phyloP scores from a whole-genome alignment of 2,888 invertebrate species.

The Limnephilus rhombicus region DNA sequence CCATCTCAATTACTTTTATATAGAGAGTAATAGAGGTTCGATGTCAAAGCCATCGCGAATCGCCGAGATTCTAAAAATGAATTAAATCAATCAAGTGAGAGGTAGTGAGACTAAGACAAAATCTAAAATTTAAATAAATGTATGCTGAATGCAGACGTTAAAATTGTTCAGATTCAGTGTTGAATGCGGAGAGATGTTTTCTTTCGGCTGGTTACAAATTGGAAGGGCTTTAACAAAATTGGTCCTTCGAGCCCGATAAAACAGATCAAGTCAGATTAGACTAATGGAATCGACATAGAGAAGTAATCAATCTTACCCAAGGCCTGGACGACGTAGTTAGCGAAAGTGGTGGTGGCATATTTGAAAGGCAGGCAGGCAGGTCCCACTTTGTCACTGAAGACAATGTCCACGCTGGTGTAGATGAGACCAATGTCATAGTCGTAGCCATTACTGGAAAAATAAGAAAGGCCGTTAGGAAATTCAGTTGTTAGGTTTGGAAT shows the following conservation, averaged over 20 bases:
- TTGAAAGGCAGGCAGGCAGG: constrained; percentile 83
- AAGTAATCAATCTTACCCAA: constrained; percentile 71
- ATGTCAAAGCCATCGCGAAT: too few species aligned
- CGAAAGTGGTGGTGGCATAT: constrained; percentile 69
- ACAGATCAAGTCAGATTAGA: not conserved
- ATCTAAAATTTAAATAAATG: too few species aligned
- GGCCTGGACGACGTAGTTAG: constrained; percentile 71
- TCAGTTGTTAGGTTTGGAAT: not conserved
- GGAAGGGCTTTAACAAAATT: not conserved
- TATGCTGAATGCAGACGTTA: too few species aligned
- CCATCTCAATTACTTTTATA: too few species aligned
- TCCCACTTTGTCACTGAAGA: constrained; percentile 76
- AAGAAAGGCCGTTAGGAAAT: not conserved
- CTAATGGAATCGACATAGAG: not conserved
- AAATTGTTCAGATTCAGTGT: too few species aligned
- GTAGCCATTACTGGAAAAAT: constrained; percentile 69
- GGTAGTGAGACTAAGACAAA: too few species aligned
- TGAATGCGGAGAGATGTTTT: too few species aligned
- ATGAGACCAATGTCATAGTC: constrained; percentile 79
- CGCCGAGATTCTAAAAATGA: too few species aligned
- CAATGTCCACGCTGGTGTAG: constrained; percentile 70
- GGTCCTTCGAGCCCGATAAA: not conserved
- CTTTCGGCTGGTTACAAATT: too few species aligned
- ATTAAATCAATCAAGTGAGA: too few species aligned
- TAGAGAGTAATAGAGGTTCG: too few species aligned